A percentile compares a stretch with the other conserved stretches of the same genome.
These are phyloP conservation scores for Craterocephalus amniculus DNA, from an alignment of 2,797 vertebrate genomes.

Conservation along the genomic window DNA sequence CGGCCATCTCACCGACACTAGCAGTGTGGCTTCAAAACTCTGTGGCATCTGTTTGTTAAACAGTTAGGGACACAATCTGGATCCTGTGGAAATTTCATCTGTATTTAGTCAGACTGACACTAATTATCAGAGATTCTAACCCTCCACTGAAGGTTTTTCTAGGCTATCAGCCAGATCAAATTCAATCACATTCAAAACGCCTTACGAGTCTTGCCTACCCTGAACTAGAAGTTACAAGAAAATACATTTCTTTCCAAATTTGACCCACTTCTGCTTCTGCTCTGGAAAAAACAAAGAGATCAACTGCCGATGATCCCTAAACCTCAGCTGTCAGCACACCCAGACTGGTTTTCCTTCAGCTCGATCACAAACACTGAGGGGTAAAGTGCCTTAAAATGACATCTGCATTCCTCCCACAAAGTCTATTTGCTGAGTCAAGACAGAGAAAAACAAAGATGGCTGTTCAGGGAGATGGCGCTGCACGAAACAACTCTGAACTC, in stretches of 20 bases:
- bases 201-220: not conserved
- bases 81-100: not conserved
- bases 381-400: no score
- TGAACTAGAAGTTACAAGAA: not conserved
- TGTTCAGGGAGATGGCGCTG: not conserved
- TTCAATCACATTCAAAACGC: no score
- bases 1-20: slow-evolving; percentile 26
- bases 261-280: slow-evolving; percentile 1
- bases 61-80: not conserved
- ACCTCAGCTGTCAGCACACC: slow-evolving; percentile 34
- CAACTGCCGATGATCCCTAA: slow-evolving; percentile 23
- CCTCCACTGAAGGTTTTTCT: not conserved
- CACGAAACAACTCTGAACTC: no score
- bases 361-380: slow-evolving; percentile 8
- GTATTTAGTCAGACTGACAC: not conserved
- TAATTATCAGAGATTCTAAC: not conserved
- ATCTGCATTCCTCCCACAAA: slow-evolving; percentile 19
- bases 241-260: not conserved
- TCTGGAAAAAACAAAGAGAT: slow-evolving; percentile 23
- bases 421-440: slow-evolving; percentile 22
- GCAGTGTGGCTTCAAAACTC: slow-evolving; percentile 24
- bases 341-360: slow-evolving; percentile 8
- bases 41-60: slow-evolving; percentile 2
- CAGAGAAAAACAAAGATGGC: slow-evolving; percentile 39
- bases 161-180: not conserved